These are phyloP conservation scores for Gymnorhina tibicen DNA, from an alignment of 2,113 vertebrate species.

Conservation along the genomic window DNA sequence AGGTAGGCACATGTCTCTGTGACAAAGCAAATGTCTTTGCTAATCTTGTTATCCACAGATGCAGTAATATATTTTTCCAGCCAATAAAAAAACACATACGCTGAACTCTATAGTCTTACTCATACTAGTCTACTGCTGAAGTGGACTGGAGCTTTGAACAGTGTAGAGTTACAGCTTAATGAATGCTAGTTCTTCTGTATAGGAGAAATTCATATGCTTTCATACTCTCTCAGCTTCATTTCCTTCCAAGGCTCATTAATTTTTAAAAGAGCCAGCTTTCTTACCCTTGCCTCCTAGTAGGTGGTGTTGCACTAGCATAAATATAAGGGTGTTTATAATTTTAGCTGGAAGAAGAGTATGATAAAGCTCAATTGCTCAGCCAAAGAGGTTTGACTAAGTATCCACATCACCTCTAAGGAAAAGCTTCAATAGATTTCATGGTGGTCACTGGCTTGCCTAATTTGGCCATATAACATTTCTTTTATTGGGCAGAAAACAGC, in stretches of 20 bases:
- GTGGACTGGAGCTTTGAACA: slow-evolving; percentile 32
- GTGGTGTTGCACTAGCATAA: slow-evolving; percentile 57
- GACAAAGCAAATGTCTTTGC: not conserved
- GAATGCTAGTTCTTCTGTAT: slow-evolving; percentile 50
- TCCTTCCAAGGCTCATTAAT: slow-evolving; percentile 66
- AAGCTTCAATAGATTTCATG: not conserved
- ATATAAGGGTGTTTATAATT: slow-evolving; percentile 45
- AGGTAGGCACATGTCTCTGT: not conserved
- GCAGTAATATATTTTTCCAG: slow-evolving; percentile 36
- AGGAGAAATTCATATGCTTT: slow-evolving; percentile 60
- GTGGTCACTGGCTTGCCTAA: slow-evolving; percentile 6
- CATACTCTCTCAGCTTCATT: slow-evolving; percentile 64
- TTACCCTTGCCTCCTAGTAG: slow-evolving; percentile 57
- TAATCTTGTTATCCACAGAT: slow-evolving; percentile 1
- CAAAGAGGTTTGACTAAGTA: slow-evolving; percentile 45
- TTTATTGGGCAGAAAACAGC: not conserved
- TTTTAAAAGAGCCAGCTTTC: slow-evolving; percentile 63
- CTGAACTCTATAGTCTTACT: slow-evolving; percentile 1
- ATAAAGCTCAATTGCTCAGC: slow-evolving; percentile 27
- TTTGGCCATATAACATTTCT: not conserved
- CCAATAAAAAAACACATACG: not conserved
- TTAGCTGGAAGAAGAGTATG: slow-evolving; percentile 27
- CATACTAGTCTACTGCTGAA: slow-evolving; percentile 14
- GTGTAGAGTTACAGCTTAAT: slow-evolving; percentile 57
- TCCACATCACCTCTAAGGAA: not conserved